Evolutionary conservation across 2,888 invertebrate species (phyloP).

Genomic region (Pandemis heparana): DNA sequence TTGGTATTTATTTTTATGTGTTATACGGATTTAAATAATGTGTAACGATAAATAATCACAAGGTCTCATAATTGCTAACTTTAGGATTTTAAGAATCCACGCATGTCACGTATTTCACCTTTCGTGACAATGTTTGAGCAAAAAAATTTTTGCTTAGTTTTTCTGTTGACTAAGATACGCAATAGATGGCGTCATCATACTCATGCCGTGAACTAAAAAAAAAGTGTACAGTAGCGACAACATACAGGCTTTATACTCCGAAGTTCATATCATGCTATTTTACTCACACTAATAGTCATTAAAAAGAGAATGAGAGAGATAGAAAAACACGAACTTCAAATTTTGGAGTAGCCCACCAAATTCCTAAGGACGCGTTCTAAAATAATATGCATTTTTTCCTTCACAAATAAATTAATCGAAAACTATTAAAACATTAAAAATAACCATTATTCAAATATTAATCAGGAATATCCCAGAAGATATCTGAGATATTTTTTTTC

Average conservation of each 20-base stretch:
- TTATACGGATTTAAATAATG: neutral
- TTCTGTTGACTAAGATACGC: neutral
- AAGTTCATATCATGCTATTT: too few relatives aligned
- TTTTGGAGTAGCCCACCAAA: too few relatives aligned
- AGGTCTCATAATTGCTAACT: neutral
- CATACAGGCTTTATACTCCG: neutral
- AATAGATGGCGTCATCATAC: constrained; percentile 26
- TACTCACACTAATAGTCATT: too few relatives aligned
- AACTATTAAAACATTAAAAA: too few relatives aligned
- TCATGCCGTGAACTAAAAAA: neutral
- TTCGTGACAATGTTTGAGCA: neutral
- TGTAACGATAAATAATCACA: neutral
- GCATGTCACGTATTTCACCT: neutral
- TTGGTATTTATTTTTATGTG: neutral
- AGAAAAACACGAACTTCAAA: too few relatives aligned
- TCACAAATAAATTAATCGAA: too few relatives aligned
- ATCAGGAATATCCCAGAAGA: too few relatives aligned
- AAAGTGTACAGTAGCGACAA: constrained; percentile 23
- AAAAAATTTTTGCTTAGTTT: neutral
- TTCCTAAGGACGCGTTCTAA: constrained; percentile 24
- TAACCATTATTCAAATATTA: too few relatives aligned
- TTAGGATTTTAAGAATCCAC: neutral
- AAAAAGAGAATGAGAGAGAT: too few relatives aligned
- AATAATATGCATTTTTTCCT: too few relatives aligned
- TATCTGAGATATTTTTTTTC: too few relatives aligned